Evolutionary conservation across 2,797 vertebrate species (phyloP), one percentile per base, ranked within the genome.

Genomic region (Argyrosomus regius): DNA sequence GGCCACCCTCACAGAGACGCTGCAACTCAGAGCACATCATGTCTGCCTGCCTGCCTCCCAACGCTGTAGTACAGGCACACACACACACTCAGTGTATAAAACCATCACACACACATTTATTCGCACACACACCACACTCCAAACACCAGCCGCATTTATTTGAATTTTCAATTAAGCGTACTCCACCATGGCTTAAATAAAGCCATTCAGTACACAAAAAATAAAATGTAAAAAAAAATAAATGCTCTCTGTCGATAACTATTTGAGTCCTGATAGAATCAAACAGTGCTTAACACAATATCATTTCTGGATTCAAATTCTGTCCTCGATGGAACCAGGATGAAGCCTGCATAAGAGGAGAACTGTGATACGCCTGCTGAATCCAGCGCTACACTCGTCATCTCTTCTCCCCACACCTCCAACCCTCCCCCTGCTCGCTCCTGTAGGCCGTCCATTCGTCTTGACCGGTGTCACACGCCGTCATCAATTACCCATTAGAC

Each of bases 401-500:
- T 53, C 74, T 72, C 63, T 9, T 56, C 24, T 41, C 63, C 74
- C 46, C 24, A 48, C 66, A 70, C 64, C 35, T 31, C 64, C 46
- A 43, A 31, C 78, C 31, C 69, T 3, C 61, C 63, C 24, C 63
- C 73, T 20, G 35, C 60, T 50, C 31, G 45, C 66, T 79, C 85
- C 86, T 74, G 78, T 80, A 81, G 73, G 86, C 82, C 65, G 46
- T 83, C 87, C 85, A 89, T 94, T 92, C 84, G 66, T 91, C 86
- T 89, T 80, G 78, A 92, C 89, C 79, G 67, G 85, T 92, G 93
- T 94, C 92, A 92, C 92, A 92, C 84, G 94, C 88, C 90, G 71
- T 92, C 91, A 93, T 94, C 91, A 94, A 94, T 95, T 95, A 94
- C 89, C 94, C 92, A 91, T 95, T 93, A 94, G 91, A 94, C 91